Base-by-base conservation (phyloP, 53 echinoderm and acorn worm species). In the Mesocentrotus franciscanus region DNA sequence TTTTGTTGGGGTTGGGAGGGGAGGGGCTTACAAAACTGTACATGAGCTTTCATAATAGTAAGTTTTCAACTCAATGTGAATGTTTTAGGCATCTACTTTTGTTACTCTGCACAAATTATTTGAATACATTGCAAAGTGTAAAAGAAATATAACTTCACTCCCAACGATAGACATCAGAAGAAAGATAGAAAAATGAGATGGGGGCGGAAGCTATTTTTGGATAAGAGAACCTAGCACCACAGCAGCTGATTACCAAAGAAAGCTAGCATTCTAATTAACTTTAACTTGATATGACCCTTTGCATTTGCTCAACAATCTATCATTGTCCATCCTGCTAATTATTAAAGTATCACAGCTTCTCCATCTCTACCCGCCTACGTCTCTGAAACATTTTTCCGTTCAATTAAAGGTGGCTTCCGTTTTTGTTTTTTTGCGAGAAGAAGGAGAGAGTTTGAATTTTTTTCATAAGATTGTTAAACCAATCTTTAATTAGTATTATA, bases 241-340 rank as follows among this genome's bases (percentile, higher is more conserved):
- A 7, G 27, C 58, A 58, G 57, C n/a, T 87, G 87, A 87, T 57
- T 27, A 55, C 87, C 27, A 11, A 75, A 58, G 27, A 12, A 87
- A 27, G 59, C 3, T 1, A 87, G 57, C 13, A 24, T 87, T 87
- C 58, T 87, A 66, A 66, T 62, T 34, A 62, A 11, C 6, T 35
- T 2, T 17, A 64, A 26, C 66, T 64, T 36, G 11, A 2, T 20
- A 62, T 34, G 66, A 90, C 91, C 91, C 36, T 58, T 91, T 22
- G 24, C 91, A 91, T 91, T 66, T 91, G 66, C 66, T 36, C 35
- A 36, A 20, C 64, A 34, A 91, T 91, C 66, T 91, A 18, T 91
- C 64, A 62, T 64, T 9, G 91, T 91, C 20, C 35, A 9, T 56
- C 55, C 20, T 36, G 35, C 61, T 91, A 33, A 91, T 91, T 66